These are phyloP conservation scores for Epinephelus lanceolatus DNA, from an alignment of 2,113 vertebrate genomes.

Conservation along the genomic window DNA sequence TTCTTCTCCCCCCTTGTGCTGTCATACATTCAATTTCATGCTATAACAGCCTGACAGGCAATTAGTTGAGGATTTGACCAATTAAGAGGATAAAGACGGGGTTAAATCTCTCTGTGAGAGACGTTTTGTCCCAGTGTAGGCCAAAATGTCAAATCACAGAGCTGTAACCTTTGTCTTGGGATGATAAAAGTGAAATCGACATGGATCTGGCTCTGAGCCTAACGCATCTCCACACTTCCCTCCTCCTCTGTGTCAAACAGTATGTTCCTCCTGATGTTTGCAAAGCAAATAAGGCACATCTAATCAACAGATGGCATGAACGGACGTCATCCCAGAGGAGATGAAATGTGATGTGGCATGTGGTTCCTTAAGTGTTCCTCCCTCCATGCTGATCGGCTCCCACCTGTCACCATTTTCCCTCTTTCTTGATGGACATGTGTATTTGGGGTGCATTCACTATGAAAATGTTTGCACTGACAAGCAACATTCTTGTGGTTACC, in stretches of 20 bases:
- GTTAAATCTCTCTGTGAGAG: slow-evolving; percentile 31
- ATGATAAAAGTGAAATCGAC: background rate
- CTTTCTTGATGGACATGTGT: background rate
- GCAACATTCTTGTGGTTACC: background rate
- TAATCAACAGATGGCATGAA: background rate
- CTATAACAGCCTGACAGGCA: slow-evolving; percentile 52
- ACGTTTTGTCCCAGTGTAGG: slow-evolving; percentile 3
- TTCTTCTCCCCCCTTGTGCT: slow-evolving; percentile 23
- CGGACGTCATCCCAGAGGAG: slow-evolving; percentile 1
- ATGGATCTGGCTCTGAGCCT: background rate
- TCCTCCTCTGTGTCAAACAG: background rate
- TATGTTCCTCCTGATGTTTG: background rate
- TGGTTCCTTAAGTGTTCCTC: background rate
- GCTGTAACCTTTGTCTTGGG: slow-evolving; percentile 28
- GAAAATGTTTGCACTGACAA: background rate
- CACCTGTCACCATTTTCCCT: background rate
- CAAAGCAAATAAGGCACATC: background rate
- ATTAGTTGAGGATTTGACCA: slow-evolving; percentile 71
- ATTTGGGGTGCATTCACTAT: background rate
- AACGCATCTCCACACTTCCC: background rate
- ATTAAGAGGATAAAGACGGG: slow-evolving; percentile 57
- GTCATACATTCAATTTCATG: slow-evolving; percentile 54
- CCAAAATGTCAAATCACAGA: slow-evolving; percentile 25
- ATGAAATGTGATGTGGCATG: background rate
- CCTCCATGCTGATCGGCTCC: slow-evolving; percentile 4